Conservation (phyloP, 2,888 invertebrate genomes). For the Hetaerina titia region DNA sequence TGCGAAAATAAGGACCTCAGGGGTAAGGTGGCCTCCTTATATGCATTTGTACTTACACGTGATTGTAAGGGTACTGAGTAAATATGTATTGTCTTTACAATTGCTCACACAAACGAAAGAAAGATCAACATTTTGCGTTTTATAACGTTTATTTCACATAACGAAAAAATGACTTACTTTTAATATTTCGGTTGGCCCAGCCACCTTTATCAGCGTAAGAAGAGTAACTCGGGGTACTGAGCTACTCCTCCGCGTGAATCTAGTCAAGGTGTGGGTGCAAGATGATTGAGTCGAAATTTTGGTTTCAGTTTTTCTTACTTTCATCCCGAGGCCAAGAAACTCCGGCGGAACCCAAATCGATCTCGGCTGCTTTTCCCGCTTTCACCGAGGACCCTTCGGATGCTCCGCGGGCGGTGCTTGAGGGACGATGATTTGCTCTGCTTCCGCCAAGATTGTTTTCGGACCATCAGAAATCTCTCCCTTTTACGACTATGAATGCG, state of each 20-base stretch:
- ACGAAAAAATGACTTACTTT: no score
- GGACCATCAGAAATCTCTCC: neutral
- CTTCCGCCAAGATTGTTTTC: conserved; percentile 4
- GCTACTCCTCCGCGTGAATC: neutral
- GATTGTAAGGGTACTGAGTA: no score
- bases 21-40: no score
- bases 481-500: neutral
- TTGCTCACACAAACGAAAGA: no score
- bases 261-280: neutral
- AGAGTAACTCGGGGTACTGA: no score
- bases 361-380: neutral
- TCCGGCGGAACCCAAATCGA: neutral
- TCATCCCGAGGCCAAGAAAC: neutral
- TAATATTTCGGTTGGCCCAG: no score
- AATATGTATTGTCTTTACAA: no score
- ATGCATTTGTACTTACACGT: no score
- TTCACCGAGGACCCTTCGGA: neutral
- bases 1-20: no score
- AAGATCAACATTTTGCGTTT: no score
- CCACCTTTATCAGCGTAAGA: no score
- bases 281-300: neutral
- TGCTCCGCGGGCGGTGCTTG: neutral
- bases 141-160: no score
- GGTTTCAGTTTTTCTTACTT: neutral
- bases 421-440: neutral